These are phyloP conservation scores for Beaufortia kweichowensis DNA, from an alignment of 2,113 vertebrate genomes.

Conservation along the genomic window DNA sequence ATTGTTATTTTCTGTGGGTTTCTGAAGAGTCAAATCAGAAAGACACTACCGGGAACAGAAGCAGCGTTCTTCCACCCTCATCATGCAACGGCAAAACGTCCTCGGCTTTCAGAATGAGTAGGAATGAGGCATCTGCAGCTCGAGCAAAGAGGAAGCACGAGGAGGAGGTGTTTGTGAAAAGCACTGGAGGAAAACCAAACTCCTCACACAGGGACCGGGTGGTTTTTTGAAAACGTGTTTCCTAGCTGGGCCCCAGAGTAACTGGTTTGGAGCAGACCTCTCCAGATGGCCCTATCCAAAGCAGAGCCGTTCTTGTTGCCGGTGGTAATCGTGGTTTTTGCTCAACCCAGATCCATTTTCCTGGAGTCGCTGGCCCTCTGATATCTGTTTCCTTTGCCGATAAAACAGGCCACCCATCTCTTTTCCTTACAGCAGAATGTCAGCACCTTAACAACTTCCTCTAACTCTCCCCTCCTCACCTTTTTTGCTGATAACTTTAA, in stretches of 20 bases:
- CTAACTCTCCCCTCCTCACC: constrained; percentile 37
- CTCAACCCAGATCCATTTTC: constrained; percentile 77
- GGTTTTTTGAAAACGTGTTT: constrained; percentile 72
- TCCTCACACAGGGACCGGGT: constrained; percentile 58
- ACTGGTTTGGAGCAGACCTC: constrained; percentile 72
- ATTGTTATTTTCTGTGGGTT: constrained; percentile 24
- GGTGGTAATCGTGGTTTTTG: constrained; percentile 79
- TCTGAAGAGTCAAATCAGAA: constrained; percentile 23
- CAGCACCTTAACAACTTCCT: constrained; percentile 55
- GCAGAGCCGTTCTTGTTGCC: constrained; percentile 62
- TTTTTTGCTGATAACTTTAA: constrained; percentile 31
- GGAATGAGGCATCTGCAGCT: constrained; percentile 51
- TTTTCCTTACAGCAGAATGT: constrained; percentile 64
- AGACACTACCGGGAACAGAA: constrained; percentile 5
- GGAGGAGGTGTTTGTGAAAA: constrained; percentile 48
- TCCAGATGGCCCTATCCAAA: constrained; percentile 79
- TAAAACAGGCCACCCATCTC: constrained; percentile 71
- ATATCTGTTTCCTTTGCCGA: constrained; percentile 80
- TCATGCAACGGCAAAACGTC: constrained; percentile 50
- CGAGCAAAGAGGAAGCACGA: constrained; percentile 45
- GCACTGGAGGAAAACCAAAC: constrained; percentile 55
- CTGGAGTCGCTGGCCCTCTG: constrained; percentile 66
- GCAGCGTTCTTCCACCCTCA: constrained; percentile 28
- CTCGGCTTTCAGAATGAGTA: constrained; percentile 58
- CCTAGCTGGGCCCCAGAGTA: constrained; percentile 71